Evolutionary conservation across 2,797 vertebrate genomes (phyloP).

Genomic region (Manis crassicaudata): DNA sequence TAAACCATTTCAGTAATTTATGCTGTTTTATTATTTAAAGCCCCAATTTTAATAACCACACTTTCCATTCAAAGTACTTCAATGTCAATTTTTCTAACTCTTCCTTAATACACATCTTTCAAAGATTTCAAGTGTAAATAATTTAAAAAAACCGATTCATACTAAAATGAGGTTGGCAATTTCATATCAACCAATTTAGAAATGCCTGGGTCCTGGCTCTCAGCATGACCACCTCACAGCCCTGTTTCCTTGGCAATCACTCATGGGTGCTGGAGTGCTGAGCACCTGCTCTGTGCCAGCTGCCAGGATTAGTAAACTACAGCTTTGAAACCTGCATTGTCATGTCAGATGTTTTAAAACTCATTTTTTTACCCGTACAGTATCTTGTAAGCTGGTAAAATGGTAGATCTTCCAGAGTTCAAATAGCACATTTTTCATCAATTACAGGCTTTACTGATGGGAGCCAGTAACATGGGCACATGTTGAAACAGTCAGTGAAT

Average conservation of each 20-base stretch:
- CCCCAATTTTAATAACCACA: not conserved
- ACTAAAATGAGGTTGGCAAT: not conserved
- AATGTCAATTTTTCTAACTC: not conserved
- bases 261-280: not conserved
- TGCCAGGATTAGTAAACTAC: constrained; percentile 1
- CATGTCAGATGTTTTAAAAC: not conserved
- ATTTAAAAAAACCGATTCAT: constrained; percentile 18
- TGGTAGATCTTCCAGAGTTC: not conserved
- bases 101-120: not conserved
- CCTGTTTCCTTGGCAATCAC: not conserved
- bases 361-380: not conserved
- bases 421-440: not conserved
- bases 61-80: not conserved
- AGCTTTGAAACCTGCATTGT: not conserved
- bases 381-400: not conserved
- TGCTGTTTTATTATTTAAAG: not conserved
- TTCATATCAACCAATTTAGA: not conserved
- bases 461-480: not conserved
- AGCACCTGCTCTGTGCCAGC: not conserved
- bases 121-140: constrained; percentile 3
- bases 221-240: not conserved
- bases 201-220: not conserved
- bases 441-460: not conserved
- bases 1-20: not conserved
- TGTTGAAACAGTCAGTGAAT: not conserved